A percentile compares a stretch with the other conserved stretches of the same genome.
Evolutionary conservation across 2,888 invertebrate genomes (phyloP).

Genomic region (Melanargia galathea): DNA sequence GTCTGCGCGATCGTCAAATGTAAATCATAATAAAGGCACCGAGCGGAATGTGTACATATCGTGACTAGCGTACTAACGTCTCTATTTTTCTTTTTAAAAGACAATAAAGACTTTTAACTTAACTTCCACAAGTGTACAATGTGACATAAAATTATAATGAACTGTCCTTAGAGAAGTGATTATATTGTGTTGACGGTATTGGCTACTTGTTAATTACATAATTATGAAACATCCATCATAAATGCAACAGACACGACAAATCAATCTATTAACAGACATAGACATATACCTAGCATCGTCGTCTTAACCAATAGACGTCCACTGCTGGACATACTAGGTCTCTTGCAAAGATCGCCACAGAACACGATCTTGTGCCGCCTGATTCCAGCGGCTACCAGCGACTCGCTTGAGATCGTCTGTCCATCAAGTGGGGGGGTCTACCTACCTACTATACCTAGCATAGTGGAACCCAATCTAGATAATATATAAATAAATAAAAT

Average conservation of each 20-base stretch:
- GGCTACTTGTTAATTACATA: slow-evolving; percentile 2
- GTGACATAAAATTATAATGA: neutral
- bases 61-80: slow-evolving; percentile 31
- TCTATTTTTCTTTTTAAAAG: slow-evolving; percentile 26
- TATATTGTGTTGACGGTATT: neutral
- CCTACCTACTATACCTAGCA: too few species aligned
- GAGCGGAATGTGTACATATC: slow-evolving; percentile 22
- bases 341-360: too few species aligned
- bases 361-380: too few species aligned
- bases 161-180: slow-evolving; percentile 6
- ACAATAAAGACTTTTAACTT: slow-evolving; percentile 22
- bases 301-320: too few species aligned
- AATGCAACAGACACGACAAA: neutral
- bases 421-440: too few species aligned
- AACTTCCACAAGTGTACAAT: slow-evolving; percentile 18
- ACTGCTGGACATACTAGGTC: too few species aligned
- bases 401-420: too few species aligned
- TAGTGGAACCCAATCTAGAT: too few species aligned
- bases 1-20: slow-evolving; percentile 20
- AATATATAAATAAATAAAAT: too few species aligned
- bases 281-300: too few species aligned
- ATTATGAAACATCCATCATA: neutral
- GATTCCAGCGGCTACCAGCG: too few species aligned
- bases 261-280: neutral
- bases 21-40: slow-evolving; percentile 33